phyloP scores from a whole-genome alignment of 2,113 vertebrate genomes.

The Microcebus jonahi region DNA sequence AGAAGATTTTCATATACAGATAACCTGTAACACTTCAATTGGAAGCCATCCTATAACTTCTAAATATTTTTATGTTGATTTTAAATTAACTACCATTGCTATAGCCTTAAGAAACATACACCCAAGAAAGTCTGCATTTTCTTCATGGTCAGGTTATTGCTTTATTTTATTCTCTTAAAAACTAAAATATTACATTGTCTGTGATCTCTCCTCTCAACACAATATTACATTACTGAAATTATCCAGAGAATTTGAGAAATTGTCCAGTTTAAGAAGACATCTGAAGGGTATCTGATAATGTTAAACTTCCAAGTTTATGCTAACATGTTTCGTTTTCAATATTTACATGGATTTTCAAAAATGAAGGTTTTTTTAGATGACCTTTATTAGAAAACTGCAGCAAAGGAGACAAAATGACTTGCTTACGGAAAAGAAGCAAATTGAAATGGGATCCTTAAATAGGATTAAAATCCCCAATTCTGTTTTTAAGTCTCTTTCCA shows the following conservation, averaged over 20 bases:
- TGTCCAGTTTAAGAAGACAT: background rate
- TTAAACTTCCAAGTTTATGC: background rate
- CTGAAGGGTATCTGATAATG: background rate
- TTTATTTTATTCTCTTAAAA: background rate
- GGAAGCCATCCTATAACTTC: background rate
- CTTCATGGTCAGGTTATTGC: background rate
- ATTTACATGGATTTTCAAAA: background rate
- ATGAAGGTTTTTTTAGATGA: background rate
- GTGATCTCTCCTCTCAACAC: background rate
- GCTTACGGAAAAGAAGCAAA: background rate
- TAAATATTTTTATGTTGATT: background rate
- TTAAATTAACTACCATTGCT: background rate
- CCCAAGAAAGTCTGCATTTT: background rate
- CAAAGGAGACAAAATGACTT: background rate
- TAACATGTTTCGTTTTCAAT: background rate
- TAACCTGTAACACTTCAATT: background rate
- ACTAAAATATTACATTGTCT: background rate
- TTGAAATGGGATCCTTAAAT: background rate
- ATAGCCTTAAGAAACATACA: background rate
- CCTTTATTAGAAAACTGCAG: background rate
- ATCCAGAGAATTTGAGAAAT: background rate
- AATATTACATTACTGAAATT: background rate
- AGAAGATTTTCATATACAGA: background rate
- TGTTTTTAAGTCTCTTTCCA: background rate
- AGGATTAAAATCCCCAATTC: background rate